A percentile compares a stretch with the other conserved stretches of the same genome.
phyloP scores from a whole-genome alignment of 2,888 invertebrate species.

The Pyrrhosoma nymphula region DNA sequence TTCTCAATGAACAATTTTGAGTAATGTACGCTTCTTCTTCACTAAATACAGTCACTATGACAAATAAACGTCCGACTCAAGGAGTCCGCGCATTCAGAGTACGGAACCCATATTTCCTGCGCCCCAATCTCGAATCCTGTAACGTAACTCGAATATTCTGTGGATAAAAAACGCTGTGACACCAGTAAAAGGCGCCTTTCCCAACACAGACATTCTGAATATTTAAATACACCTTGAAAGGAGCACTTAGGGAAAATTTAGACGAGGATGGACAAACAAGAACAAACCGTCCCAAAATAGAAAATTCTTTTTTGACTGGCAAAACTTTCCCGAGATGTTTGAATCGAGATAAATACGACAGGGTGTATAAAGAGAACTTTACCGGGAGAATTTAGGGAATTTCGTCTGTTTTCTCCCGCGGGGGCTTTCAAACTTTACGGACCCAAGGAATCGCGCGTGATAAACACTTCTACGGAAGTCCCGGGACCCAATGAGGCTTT shows the following conservation, averaged over 20 bases:
- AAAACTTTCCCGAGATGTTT: background rate
- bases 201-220: background rate
- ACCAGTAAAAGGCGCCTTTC: background rate
- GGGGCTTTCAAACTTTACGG: background rate
- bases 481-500: background rate
- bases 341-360: constrained; percentile 4
- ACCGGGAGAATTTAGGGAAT: background rate
- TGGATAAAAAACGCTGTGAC: background rate
- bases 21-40: too few species aligned
- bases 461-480: background rate
- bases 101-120: too few species aligned
- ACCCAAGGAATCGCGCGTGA: background rate
- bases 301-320: background rate
- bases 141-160: background rate
- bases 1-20: too few species aligned
- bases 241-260: background rate
- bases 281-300: background rate
- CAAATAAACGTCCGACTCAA: too few species aligned
- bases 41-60: too few species aligned
- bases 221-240: too few species aligned
- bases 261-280: background rate
- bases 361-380: too few species aligned
- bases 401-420: background rate
- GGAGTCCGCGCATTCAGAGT: too few species aligned
- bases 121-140: too few species aligned